Evolutionary conservation across 2,113 vertebrate genomes (phyloP).

Genomic region (cat (Felis catus)): F.catus_Fca126_mat1.0 CM031414.1:2996501-2997000

Average conservation of each 20-base stretch:
- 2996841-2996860: not conserved
- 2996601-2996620: no score
- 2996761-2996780: not conserved
- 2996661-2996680: accelerated
- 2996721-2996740: no score
- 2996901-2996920: not conserved
- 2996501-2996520: not conserved
- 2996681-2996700: accelerated
- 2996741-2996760: accelerated
- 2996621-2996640: accelerated
- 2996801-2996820: accelerated
- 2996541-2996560: not conserved
- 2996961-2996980: not conserved
- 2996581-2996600: not conserved
- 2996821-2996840: no score
- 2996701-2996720: accelerated
- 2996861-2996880: not conserved
- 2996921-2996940: not conserved
- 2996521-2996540: not conserved
- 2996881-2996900: not conserved
- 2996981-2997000: not conserved
- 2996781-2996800: not conserved
- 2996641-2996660: accelerated
- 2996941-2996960: not conserved
- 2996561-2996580: accelerated